Evolutionary conservation across 2,888 invertebrate species (phyloP), one percentile per base, ranked within the genome.

Genomic region (Prosapia bicincta): DNA sequence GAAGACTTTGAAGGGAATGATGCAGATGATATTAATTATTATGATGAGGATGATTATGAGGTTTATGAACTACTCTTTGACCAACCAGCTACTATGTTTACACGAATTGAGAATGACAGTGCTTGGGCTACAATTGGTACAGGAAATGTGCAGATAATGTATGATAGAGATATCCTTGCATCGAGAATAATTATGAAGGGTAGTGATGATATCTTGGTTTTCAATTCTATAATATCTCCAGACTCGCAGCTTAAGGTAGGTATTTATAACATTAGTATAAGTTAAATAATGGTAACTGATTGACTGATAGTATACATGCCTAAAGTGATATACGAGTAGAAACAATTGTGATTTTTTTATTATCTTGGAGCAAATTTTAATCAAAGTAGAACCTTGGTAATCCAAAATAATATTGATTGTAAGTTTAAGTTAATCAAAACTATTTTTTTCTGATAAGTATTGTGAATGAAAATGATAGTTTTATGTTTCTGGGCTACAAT

Each of bases 41-140:
- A 70, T 5, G 70, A 70, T 6, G 70, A 70, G 7, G 70, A 70
- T 7, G 70, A 70, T 25, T 38, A 70, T 1, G 20, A 54, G 20
- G 20, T 54, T 1, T 54, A 6, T 20, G 54, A 54, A 20, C 54
- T 54, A 2, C 20, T 54, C 1, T 54, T 54, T 54, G 20, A 54
- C 20, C n/a, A 54, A 20, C 54, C 54, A 54, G 54, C 7, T 3
- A 54, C 54, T 6, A 5, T 54, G 54, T 54, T 20, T 10, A 54
- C 54, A n/a, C 54, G 54, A 3, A 20, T 20, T 23, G 38, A 69
- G 3, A 32, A 70, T 1, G 70, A 70, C 0, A 26, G n/a, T 9
- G 38, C 23, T 9, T 38, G 43, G 30, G 38, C 38, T n/a, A 70
- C 32, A 25, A 38, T 70, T 24, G 70, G 26, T 38, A 6, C 24